phyloP scores from a whole-genome alignment of 2,113 vertebrate genomes.

The Strix uralensis region DNA sequence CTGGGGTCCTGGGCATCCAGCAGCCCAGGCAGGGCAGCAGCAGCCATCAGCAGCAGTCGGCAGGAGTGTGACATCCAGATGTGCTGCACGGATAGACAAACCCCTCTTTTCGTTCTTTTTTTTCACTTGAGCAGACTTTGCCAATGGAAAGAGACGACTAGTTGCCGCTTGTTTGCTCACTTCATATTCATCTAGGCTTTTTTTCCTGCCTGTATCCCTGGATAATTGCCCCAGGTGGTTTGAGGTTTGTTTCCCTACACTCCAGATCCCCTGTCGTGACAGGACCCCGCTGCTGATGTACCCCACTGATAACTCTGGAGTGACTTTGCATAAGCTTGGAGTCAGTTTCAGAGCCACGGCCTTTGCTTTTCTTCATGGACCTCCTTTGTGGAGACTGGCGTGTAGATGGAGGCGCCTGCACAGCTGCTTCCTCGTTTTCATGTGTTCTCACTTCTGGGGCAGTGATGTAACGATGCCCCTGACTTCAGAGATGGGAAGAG shows the following conservation, averaged over 20 bases:
- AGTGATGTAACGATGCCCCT: fast-evolving
- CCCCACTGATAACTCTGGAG: neutral
- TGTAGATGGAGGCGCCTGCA: too few species aligned
- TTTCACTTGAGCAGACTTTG: neutral
- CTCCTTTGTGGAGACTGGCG: neutral
- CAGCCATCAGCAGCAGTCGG: neutral
- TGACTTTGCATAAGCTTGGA: neutral
- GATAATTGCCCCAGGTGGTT: neutral
- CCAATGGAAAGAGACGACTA: neutral
- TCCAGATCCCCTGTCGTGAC: neutral
- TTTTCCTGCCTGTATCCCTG: neutral
- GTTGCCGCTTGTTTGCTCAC: neutral
- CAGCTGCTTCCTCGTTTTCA: neutral
- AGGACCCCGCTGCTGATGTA: fast-evolving
- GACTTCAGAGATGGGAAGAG: neutral
- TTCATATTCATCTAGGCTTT: neutral
- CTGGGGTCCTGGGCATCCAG: too few species aligned
- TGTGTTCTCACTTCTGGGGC: neutral
- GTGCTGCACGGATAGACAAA: neutral
- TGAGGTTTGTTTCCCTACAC: neutral
- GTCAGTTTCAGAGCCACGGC: neutral
- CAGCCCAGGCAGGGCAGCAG: neutral
- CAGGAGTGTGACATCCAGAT: neutral
- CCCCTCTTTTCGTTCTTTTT: neutral
- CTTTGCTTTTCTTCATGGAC: neutral